A percentile compares a stretch with the other conserved stretches of the same genome.
These are phyloP conservation scores for Bombus sibiricus DNA, from an alignment of 1,140 invertebrate species.

Conservation along the genomic window DNA sequence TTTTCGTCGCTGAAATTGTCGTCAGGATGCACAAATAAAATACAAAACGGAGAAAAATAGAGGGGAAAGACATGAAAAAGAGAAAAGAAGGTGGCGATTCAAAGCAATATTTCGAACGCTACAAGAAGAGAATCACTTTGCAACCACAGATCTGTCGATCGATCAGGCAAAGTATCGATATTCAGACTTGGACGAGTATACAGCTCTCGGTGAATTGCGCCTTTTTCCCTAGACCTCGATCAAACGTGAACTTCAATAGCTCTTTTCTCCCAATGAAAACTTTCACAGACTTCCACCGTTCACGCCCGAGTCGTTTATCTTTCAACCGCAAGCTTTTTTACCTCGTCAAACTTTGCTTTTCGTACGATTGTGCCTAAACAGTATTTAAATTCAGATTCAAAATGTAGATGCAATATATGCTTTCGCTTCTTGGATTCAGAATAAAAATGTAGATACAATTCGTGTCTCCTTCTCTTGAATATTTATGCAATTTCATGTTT, in stretches of 20 bases:
- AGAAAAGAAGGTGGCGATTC: background rate
- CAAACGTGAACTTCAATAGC: constrained; percentile 18
- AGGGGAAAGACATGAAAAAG: background rate
- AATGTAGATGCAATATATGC: background rate
- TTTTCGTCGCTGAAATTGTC: background rate
- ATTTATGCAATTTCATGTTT: background rate
- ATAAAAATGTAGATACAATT: background rate
- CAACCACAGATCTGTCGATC: background rate
- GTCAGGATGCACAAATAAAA: background rate
- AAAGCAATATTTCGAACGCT: constrained; percentile 5
- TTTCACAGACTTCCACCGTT: constrained; percentile 1
- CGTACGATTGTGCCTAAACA: no score
- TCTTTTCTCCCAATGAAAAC: constrained; percentile 4
- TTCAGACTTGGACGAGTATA: constrained; percentile 6
- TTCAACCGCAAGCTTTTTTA: background rate
- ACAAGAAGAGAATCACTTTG: background rate
- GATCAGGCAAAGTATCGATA: constrained; percentile 22
- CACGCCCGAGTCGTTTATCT: constrained; percentile 7
- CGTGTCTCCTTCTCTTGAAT: background rate
- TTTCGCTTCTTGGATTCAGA: no score
- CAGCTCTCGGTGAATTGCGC: background rate
- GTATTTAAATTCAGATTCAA: background rate
- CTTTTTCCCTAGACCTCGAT: background rate
- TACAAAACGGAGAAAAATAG: background rate
- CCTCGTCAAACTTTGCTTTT: background rate